Conservation (phyloP, 2,113 vertebrate genomes). For the Eubucco bourcierii region DNA sequence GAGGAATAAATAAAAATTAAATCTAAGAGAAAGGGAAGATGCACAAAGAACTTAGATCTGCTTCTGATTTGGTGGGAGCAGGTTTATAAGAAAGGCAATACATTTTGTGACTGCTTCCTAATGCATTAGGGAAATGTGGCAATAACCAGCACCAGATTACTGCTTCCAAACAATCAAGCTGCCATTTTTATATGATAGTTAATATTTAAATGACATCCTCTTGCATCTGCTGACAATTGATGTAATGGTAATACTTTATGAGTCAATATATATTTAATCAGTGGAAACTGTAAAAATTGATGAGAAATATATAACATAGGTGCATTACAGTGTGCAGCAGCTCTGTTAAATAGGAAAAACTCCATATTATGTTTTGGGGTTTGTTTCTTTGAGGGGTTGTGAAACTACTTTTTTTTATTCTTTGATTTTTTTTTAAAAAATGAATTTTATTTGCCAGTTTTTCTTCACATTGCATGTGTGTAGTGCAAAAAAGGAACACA, state of each 20-base stretch:
- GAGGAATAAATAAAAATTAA: slow-evolving; percentile 63
- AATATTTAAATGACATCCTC: slow-evolving; percentile 90
- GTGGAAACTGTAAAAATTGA: slow-evolving; percentile 89
- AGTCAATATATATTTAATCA: slow-evolving; percentile 93
- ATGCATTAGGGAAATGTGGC: slow-evolving; percentile 72
- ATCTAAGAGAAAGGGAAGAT: slow-evolving; percentile 18
- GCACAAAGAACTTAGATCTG: slow-evolving; percentile 25
- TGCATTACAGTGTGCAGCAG: slow-evolving; percentile 46
- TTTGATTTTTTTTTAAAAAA: neutral
- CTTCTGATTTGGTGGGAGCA: slow-evolving; percentile 26
- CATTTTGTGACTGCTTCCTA: slow-evolving; percentile 62
- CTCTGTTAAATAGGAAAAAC: slow-evolving; percentile 56
- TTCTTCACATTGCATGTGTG: neutral
- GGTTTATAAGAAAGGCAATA: slow-evolving; percentile 18
- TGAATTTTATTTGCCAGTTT: neutral
- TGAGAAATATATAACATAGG: slow-evolving; percentile 81
- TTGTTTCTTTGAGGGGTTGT: neutral
- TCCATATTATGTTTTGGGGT: slow-evolving; percentile 25
- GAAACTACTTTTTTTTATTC: slow-evolving; percentile 2
- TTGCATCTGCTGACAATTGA: slow-evolving; percentile 88
- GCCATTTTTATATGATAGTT: slow-evolving; percentile 94
- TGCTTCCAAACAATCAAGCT: slow-evolving; percentile 88
- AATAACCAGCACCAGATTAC: slow-evolving; percentile 79
- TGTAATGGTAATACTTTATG: slow-evolving; percentile 90
- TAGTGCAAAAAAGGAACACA: slow-evolving; percentile 29